Percentiles rank a stretch among this genome's conserved stretches.
Conservation (phyloP, 2,797 vertebrate species). For the Anisognathus igniventris region DNA sequence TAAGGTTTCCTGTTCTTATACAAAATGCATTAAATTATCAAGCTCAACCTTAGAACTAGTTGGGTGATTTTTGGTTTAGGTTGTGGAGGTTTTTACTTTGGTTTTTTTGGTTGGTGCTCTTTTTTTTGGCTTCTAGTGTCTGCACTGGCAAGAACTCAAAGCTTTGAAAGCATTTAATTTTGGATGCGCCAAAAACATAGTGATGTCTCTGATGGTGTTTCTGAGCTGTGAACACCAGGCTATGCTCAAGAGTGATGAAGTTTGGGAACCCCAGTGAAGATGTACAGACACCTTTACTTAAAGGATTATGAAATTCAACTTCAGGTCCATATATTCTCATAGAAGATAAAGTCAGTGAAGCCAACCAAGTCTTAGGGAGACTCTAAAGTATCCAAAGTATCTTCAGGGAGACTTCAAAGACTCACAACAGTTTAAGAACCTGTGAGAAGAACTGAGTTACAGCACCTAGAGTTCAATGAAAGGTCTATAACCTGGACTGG, state of each 20-base stretch:
- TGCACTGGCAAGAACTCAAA: not conserved
- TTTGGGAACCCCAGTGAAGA: not conserved
- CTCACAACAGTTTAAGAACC: not conserved
- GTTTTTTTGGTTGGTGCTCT: accelerated
- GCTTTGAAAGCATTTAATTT: not conserved
- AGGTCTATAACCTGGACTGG: not conserved
- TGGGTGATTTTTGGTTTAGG: not conserved
- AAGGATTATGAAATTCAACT: not conserved
- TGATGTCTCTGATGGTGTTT: not conserved
- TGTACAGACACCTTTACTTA: not conserved
- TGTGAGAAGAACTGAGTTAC: not conserved
- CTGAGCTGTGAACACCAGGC: not conserved
- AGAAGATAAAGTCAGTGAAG: not conserved
- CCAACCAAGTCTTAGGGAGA: not conserved
- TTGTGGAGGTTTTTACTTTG: not conserved
- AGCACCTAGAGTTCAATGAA: not conserved
- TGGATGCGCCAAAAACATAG: not conserved
- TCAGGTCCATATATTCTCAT: not conserved
- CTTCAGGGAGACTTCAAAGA: not conserved
- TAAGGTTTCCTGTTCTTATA: not conserved
- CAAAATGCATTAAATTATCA: not conserved
- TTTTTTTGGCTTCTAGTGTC: not conserved
- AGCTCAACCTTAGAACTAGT: not conserved
- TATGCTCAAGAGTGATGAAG: not conserved
- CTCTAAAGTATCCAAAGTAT: not conserved